These are phyloP conservation scores for Chondrosia reniformis DNA, from an alignment of 37 sponge, comb jelly and placozoan genomes.

Conservation along the genomic window DNA sequence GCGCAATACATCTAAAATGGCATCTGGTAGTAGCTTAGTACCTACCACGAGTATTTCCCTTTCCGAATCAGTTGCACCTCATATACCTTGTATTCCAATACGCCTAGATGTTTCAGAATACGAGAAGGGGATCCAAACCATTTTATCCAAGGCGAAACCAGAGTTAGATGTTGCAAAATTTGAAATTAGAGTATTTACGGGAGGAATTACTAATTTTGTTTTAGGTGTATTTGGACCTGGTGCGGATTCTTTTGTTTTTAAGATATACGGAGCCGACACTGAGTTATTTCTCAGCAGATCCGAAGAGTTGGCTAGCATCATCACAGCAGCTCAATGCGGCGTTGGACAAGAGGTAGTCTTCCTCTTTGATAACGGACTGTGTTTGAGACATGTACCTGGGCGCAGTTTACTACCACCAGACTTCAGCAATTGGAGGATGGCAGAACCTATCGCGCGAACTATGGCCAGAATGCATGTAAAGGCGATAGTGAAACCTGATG, in stretches of 20 bases:
- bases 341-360: conserved; percentile 40
- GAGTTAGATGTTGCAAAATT: neutral
- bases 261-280: conserved; percentile 64
- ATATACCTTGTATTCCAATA: too few species aligned
- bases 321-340: conserved; percentile 13
- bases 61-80: too few species aligned
- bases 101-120: too few species aligned
- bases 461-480: conserved; percentile 68
- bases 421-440: conserved; percentile 35
- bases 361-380: conserved; percentile 65
- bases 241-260: conserved; percentile 22
- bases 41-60: too few species aligned
- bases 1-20: too few species aligned
- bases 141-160: neutral
- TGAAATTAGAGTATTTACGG: neutral
- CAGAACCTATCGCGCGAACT: conserved; percentile 27
- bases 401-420: conserved; percentile 32
- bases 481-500: neutral
- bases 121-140: neutral
- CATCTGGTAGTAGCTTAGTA: too few species aligned
- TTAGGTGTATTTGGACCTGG: neutral
- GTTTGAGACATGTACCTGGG: conserved; percentile 62
- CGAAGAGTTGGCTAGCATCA: conserved; percentile 35
- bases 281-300: conserved; percentile 53
- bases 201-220: conserved; percentile 10